These are phyloP conservation scores for Phalanger gymnotis DNA, from an alignment of 2,797 vertebrate species.

Conservation along the genomic window DNA sequence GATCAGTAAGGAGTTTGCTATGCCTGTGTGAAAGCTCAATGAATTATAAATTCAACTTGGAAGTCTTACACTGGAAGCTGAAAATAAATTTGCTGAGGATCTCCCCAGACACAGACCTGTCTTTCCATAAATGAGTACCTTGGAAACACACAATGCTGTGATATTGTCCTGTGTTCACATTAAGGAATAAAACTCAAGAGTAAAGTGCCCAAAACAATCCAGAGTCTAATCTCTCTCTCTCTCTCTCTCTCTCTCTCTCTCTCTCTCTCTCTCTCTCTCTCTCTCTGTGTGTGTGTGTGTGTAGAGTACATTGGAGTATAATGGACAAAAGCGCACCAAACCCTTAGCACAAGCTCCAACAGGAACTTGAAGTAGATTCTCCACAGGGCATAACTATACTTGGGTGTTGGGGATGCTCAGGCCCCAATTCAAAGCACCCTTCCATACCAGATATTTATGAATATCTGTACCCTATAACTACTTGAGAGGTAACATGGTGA, in stretches of 20 bases:
- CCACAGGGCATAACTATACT: background rate
- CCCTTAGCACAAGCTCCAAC: background rate
- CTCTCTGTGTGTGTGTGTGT: too few species aligned
- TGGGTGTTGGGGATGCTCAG: too few species aligned
- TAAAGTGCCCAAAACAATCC: background rate
- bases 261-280: too few species aligned
- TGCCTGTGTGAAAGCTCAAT: background rate
- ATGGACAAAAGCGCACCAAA: too few species aligned
- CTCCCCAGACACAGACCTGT: background rate
- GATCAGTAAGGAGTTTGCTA: background rate
- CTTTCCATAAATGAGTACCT: background rate
- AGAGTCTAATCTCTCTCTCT: background rate
- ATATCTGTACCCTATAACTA: background rate
- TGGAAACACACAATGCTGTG: background rate
- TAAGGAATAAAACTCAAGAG: background rate
- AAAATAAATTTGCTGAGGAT: background rate
- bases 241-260: too few species aligned
- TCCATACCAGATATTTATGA: background rate
- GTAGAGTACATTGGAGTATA: too few species aligned
- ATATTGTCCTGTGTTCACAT: background rate
- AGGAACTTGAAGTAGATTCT: background rate
- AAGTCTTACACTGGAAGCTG: background rate
- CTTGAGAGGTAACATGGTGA: background rate
- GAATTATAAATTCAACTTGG: background rate
- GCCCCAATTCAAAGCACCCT: background rate